phyloP scores from a whole-genome alignment of 2,797 vertebrate genomes.

The Enteromius unitaeniatus region DNA sequence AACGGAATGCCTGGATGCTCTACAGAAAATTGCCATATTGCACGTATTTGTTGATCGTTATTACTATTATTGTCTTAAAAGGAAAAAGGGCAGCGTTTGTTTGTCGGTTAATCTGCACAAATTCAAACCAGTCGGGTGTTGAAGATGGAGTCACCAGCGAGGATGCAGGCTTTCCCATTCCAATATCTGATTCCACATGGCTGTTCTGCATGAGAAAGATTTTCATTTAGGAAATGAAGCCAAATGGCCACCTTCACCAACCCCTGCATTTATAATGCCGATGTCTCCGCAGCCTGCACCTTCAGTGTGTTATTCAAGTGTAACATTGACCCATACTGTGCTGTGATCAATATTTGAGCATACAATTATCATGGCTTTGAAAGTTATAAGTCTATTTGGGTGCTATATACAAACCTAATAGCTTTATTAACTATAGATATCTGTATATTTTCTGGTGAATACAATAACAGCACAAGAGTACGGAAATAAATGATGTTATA shows the following conservation, averaged over 20 bases:
- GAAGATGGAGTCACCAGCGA: constrained; percentile 72
- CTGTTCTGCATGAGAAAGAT: constrained; percentile 81
- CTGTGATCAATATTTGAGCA: constrained; percentile 58
- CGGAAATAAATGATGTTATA: background rate
- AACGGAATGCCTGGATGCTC: constrained; percentile 76
- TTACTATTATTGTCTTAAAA: constrained; percentile 78
- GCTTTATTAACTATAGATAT: constrained; percentile 22
- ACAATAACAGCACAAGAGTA: background rate
- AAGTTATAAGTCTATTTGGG: constrained; percentile 57
- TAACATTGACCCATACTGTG: constrained; percentile 56
- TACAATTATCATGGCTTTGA: constrained; percentile 49
- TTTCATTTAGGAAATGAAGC: constrained; percentile 71
- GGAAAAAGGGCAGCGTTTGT: constrained; percentile 50
- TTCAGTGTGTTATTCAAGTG: constrained; percentile 51
- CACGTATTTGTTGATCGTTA: constrained; percentile 71
- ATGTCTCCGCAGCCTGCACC: constrained; percentile 38
- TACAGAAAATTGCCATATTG: constrained; percentile 75
- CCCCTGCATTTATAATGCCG: constrained; percentile 11
- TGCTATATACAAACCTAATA: constrained; percentile 44
- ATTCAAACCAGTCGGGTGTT: constrained; percentile 75
- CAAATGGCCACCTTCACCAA: constrained; percentile 55
- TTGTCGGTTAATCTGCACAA: constrained; percentile 72
- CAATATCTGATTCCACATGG: constrained; percentile 77
- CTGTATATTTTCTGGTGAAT: background rate
- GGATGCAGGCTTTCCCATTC: constrained; percentile 73